phyloP scores from a whole-genome alignment of 2,797 vertebrate genomes.

The Eurystomus glaucurus region DNA sequence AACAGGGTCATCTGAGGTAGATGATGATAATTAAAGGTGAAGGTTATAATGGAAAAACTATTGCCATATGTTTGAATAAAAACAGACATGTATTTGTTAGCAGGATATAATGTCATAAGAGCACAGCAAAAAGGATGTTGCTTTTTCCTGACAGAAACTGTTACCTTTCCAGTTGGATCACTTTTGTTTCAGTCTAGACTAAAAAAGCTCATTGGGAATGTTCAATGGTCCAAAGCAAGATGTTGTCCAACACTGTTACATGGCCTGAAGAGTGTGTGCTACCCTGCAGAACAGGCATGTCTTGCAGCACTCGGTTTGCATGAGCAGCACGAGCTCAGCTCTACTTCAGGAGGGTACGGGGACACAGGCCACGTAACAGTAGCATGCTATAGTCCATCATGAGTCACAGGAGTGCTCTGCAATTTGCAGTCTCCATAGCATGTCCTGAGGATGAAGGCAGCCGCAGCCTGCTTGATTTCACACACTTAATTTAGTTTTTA shows the following conservation, averaged over 20 bases:
- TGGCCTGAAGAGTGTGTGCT: background rate
- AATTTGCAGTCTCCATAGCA: background rate
- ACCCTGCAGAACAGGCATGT: background rate
- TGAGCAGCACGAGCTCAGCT: background rate
- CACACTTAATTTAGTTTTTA: background rate
- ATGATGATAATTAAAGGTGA: background rate
- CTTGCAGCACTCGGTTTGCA: background rate
- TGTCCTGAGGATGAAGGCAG: background rate
- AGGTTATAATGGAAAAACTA: background rate
- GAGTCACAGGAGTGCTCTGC: background rate
- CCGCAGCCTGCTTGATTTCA: background rate
- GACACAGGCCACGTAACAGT: fast-evolving
- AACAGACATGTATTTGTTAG: fast-evolving
- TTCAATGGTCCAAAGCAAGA: background rate
- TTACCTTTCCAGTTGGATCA: background rate
- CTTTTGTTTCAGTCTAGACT: background rate
- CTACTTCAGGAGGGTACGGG: background rate
- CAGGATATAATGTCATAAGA: background rate
- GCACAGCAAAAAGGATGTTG: background rate
- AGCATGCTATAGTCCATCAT: fast-evolving
- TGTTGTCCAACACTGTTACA: background rate
- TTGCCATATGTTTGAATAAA: background rate
- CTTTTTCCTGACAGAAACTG: background rate
- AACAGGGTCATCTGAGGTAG: background rate
- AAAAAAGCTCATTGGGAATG: background rate